Percentiles rank a stretch among this genome's conserved stretches.
Conservation (phyloP, 30 jellyfish, hydroid and myxozoan species). For the Euphysa ruthae region DNA sequence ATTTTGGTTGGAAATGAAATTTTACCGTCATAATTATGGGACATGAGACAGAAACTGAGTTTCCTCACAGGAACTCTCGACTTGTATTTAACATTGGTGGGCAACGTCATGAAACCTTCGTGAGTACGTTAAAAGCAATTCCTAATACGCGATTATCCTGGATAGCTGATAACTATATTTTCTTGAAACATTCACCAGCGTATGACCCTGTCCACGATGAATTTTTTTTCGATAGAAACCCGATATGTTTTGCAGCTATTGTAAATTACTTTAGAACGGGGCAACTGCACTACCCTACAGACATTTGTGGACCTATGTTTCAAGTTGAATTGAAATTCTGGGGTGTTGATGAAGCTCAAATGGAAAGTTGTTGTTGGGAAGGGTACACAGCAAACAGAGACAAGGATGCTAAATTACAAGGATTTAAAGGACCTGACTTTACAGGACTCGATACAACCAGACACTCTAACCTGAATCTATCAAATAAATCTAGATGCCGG, state of each 20-base stretch:
- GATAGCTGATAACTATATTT: constrained; percentile 65
- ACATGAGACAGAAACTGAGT: too few species aligned
- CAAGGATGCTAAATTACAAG: constrained; percentile 65
- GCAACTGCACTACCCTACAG: constrained; percentile 74
- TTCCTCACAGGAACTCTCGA: constrained; percentile 24
- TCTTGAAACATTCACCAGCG: constrained; percentile 54
- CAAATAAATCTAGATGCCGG: constrained; percentile 36
- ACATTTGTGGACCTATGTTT: constrained; percentile 80
- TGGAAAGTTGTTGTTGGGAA: constrained; percentile 95
- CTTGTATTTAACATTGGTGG: constrained; percentile 80
- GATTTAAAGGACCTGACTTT: constrained; percentile 86
- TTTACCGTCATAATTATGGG: too few species aligned
- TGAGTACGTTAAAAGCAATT: constrained; percentile 66
- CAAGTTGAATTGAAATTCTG: constrained; percentile 64
- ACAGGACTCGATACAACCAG: too few species aligned
- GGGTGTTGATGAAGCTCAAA: constrained; percentile 87
- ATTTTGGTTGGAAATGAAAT: too few species aligned
- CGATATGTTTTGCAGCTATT: constrained; percentile 65
- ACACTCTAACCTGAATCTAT: too few species aligned
- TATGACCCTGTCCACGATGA: constrained; percentile 65
- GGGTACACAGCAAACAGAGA: constrained; percentile 73
- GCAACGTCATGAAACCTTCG: constrained; percentile 76
- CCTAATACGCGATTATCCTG: constrained; percentile 77
- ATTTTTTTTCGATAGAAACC: constrained; percentile 80
- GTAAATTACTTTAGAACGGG: constrained; percentile 80